Percentiles rank a stretch among this genome's conserved stretches.
phyloP scores from a whole-genome alignment of 2,888 invertebrate genomes.

The Branchipolynoe longqiensis region DNA sequence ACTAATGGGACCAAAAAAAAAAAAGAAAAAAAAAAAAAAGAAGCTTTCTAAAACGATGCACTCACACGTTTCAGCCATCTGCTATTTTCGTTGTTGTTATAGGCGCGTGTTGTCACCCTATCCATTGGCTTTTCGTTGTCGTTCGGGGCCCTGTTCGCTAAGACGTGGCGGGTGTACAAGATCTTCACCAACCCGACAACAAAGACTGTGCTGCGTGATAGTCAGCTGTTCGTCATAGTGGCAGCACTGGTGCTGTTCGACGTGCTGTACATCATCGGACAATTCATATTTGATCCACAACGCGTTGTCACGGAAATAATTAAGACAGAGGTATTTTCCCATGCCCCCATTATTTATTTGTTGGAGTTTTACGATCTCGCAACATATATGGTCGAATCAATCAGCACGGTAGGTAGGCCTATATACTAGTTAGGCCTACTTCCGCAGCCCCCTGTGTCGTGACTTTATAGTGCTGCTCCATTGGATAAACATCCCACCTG shows the following conservation, averaged over 20 bases:
- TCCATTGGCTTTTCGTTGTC: constrained; percentile 50
- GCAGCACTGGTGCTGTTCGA: constrained; percentile 11
- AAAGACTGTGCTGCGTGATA: constrained; percentile 14
- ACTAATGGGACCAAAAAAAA: not conserved
- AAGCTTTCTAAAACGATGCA: not conserved
- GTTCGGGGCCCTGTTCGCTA: constrained; percentile 54
- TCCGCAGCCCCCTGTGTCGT: no score
- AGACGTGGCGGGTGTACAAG: constrained; percentile 52
- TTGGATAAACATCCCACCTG: no score
- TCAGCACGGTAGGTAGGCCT: no score
- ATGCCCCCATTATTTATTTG: no score
- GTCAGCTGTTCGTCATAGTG: constrained; percentile 36
- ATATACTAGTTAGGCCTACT: no score
- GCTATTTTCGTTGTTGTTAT: not conserved
- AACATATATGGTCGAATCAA: no score
- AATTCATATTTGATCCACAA: not conserved
- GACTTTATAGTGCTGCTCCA: no score
- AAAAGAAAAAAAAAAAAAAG: no score
- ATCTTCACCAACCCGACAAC: constrained; percentile 47
- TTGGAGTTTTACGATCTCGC: no score
- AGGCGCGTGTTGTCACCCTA: not conserved
- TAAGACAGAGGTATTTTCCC: constrained; percentile 1
- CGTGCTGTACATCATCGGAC: not conserved
- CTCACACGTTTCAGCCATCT: no score
- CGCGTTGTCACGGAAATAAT: not conserved